Conservation (phyloP, 2,113 vertebrate species). For the Megaceryle maxima region DNA sequence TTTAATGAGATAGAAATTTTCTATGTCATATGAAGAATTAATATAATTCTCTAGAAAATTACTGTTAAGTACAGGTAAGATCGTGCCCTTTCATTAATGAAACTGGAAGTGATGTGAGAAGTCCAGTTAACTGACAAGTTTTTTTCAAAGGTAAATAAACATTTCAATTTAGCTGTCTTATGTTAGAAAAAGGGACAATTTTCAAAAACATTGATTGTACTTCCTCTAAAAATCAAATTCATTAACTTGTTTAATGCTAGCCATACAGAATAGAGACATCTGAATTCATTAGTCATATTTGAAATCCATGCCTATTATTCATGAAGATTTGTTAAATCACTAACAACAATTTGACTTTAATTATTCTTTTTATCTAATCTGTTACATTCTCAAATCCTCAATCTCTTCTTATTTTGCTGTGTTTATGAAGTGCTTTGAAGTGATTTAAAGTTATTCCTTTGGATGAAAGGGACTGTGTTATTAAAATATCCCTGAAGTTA, state of each 20-base stretch:
- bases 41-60: not conserved
- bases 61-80: not conserved
- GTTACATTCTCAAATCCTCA: not conserved
- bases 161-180: not conserved
- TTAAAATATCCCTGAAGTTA: slow-evolving; percentile 13
- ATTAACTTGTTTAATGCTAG: not conserved
- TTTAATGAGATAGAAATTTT: not conserved
- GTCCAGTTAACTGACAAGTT: not conserved
- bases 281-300: not conserved
- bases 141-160: not conserved
- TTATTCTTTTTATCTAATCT: slow-evolving; percentile 33
- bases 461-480: slow-evolving; percentile 11
- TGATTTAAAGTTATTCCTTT: slow-evolving; percentile 29
- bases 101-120: not conserved
- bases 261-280: not conserved
- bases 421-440: slow-evolving; percentile 42
- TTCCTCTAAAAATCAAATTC: not conserved
- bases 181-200: not conserved
- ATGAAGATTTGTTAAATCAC: not conserved
- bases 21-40: not conserved
- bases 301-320: not conserved
- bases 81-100: not conserved
- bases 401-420: not conserved
- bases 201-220: not conserved
- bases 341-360: slow-evolving; percentile 11